Evolutionary conservation across 2,888 invertebrate species (phyloP).

Genomic region (Physocephala rufipes): DNA sequence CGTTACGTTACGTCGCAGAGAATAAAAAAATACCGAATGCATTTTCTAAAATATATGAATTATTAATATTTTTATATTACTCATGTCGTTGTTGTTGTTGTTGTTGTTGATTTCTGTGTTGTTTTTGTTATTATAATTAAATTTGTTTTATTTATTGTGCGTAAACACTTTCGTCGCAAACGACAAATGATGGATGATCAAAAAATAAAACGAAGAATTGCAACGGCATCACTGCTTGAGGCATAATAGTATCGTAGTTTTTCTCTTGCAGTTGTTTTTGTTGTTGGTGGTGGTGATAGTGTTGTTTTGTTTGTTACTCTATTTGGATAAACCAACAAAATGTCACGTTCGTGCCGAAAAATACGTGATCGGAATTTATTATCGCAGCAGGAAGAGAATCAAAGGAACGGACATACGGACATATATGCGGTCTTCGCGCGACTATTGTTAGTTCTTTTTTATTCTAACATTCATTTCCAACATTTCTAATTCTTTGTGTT

Average conservation of each 20-base stretch:
- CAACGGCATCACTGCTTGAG: no score
- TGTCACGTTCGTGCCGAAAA: conserved; percentile 29
- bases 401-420: neutral
- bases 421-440: neutral
- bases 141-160: neutral
- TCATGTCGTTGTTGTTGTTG: neutral
- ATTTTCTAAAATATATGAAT: no score
- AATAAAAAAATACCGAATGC: no score
- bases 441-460: neutral
- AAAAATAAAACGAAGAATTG: no score
- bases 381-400: conserved; percentile 26
- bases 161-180: neutral
- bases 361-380: conserved; percentile 35
- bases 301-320: neutral
- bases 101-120: conserved; percentile 4
- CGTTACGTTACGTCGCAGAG: neutral
- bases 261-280: neutral
- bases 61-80: no score
- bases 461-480: neutral
- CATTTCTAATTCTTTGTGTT: neutral
- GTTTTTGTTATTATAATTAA: neutral
- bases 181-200: no score
- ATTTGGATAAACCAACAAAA: conserved; percentile 17
- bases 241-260: neutral
- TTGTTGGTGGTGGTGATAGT: neutral